A percentile compares a stretch with the other conserved stretches of the same genome.
These are phyloP conservation scores for Lithophane leautieri DNA, from an alignment of 2,888 invertebrate species.

Conservation along the genomic window DNA sequence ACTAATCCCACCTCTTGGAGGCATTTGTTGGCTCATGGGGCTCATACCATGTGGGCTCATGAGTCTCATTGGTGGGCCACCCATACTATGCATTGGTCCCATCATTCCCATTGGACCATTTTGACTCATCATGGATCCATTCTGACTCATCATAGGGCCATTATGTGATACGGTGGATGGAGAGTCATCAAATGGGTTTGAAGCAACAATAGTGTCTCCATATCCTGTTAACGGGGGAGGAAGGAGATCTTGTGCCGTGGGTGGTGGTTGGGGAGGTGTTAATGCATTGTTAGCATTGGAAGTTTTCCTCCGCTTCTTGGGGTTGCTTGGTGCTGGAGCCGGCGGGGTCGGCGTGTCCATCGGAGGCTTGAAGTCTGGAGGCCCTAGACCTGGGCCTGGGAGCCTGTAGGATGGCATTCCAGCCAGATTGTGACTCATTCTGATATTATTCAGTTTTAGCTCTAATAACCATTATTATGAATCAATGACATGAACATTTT, in stretches of 20 bases:
- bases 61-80: slow-evolving; percentile 92
- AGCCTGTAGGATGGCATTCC: slow-evolving; percentile 95
- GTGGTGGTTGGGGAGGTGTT: slow-evolving; percentile 92
- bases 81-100: slow-evolving; percentile 91
- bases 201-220: slow-evolving; percentile 98
- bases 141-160: slow-evolving; percentile 91
- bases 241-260: slow-evolving; percentile 94
- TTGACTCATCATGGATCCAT: slow-evolving; percentile 92
- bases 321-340: slow-evolving; percentile 94
- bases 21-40: slow-evolving; percentile 92
- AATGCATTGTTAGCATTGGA: slow-evolving; percentile 92
- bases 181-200: slow-evolving; percentile 98
- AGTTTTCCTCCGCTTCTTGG: slow-evolving; percentile 96
- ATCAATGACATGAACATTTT: slow-evolving; percentile 71
- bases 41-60: slow-evolving; percentile 92
- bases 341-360: slow-evolving; percentile 93
- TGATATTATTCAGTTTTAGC: slow-evolving; percentile 82
- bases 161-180: slow-evolving; percentile 92
- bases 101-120: slow-evolving; percentile 93
- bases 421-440: slow-evolving; percentile 95
- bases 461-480: slow-evolving; percentile 83
- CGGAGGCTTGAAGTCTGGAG: slow-evolving; percentile 93
- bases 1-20: slow-evolving; percentile 91
- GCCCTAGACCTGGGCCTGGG: slow-evolving; percentile 93
- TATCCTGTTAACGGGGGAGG: slow-evolving; percentile 97